These are phyloP conservation scores for Drosophila murphyi DNA, from an alignment of 1,140 invertebrate genomes.

Conservation along the genomic window DNA sequence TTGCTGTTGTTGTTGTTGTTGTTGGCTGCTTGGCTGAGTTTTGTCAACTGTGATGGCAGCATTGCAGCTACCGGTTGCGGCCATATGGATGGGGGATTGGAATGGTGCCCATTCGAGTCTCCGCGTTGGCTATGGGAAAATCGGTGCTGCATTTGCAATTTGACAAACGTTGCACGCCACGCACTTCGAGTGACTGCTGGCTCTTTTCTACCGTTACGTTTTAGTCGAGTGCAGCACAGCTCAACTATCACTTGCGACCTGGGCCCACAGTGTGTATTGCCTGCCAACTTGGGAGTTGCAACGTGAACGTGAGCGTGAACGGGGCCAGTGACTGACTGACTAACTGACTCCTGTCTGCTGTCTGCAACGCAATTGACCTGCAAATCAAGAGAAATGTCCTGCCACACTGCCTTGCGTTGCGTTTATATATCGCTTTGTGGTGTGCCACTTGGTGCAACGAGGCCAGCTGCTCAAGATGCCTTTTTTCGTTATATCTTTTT, in stretches of 20 bases:
- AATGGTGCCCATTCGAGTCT: background rate
- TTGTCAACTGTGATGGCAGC: conserved; percentile 55
- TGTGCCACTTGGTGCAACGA: conserved; percentile 53
- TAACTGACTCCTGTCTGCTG: conserved; percentile 52
- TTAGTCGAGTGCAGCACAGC: conserved; percentile 54
- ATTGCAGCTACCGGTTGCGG: conserved; percentile 40
- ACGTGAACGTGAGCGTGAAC: conserved; percentile 6
- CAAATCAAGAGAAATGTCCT: conserved; percentile 52
- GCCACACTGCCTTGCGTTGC: conserved; percentile 47
- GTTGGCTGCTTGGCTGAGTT: conserved; percentile 55
- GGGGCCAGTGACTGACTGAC: conserved; percentile 37
- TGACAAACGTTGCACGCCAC: conserved; percentile 76
- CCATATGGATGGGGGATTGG: conserved; percentile 16
- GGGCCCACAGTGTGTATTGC: conserved; percentile 28
- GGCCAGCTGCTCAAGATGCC: conserved; percentile 19
- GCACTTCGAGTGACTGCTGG: conserved; percentile 35
- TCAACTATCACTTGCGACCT: conserved; percentile 39
- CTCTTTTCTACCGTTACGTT: conserved; percentile 60
- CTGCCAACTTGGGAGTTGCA: conserved; percentile 32
- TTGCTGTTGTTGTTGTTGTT: conserved; percentile 24
- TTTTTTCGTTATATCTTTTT: too few relatives aligned
- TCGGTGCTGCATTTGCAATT: conserved; percentile 60
- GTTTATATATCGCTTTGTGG: conserved; percentile 29
- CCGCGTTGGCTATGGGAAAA: conserved; percentile 33
- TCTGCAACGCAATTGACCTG: conserved; percentile 71